Conservation (phyloP, 2,113 vertebrate genomes). For the Phrynosoma blainvillii region DNA sequence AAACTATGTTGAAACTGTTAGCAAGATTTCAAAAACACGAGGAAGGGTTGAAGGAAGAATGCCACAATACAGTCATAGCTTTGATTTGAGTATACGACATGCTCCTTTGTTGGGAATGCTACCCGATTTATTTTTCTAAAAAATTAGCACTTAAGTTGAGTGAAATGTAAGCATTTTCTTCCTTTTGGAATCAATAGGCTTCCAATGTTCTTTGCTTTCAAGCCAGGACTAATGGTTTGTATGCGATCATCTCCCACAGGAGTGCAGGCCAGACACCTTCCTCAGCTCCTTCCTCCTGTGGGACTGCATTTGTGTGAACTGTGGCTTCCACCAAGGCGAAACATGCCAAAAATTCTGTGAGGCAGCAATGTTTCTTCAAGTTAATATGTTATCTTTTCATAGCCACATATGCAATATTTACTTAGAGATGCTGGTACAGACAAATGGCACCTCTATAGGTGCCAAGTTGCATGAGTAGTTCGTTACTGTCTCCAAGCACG, state of each 20-base stretch:
- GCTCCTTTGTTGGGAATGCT: background rate
- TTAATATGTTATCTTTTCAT: background rate
- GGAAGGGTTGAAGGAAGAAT: background rate
- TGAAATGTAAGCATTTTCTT: background rate
- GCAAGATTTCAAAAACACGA: background rate
- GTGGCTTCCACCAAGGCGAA: too few relatives aligned
- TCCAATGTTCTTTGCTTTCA: background rate
- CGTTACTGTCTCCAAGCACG: too few relatives aligned
- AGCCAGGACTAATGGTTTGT: background rate
- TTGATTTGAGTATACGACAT: background rate
- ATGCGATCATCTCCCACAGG: background rate
- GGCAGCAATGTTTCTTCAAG: background rate
- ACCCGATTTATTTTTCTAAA: background rate
- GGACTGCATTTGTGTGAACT: background rate
- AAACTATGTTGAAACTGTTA: background rate
- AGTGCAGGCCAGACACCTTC: background rate
- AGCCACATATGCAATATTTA: background rate
- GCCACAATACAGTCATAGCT: background rate
- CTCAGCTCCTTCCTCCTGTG: background rate
- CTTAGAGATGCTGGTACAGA: background rate
- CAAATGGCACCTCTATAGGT: too few relatives aligned
- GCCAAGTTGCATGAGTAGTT: too few relatives aligned
- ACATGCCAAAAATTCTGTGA: background rate
- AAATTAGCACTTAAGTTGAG: background rate
- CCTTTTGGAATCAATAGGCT: background rate